Evolutionary conservation across 2,888 invertebrate genomes (phyloP), one percentile per base, ranked within the genome.

Genomic region (Agonopterix arenella): DNA sequence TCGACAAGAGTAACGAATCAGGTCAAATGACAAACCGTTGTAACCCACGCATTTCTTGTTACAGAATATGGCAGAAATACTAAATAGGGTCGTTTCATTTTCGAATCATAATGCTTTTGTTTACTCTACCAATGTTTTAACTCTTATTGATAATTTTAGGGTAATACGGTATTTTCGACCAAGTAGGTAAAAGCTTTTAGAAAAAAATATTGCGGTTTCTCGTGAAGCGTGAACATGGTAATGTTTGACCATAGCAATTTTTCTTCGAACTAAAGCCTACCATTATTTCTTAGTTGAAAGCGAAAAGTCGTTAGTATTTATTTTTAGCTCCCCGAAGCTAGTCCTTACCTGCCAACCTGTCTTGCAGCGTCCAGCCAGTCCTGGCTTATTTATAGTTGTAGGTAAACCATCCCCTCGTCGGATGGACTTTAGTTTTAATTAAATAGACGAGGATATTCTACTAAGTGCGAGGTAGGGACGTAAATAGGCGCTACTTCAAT

Each of bases 291-390:
- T 5, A 41, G 41, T 41, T 10, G 41, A 41, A 41, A 28, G 28
- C 45, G 48, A 46, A 47, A 47, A 66, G 66, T 66, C 53, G 68
- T 68, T 69, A 61, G 61, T 61, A 67, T 64, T 70, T 78, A 77
- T 76, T 28, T 78, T 70, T 73, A 77, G 67, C 66, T 47, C 11
- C 47, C 48, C 55, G 62, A 60, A 66, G 52, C 56, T 43, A 48
- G 46, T 45, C 59, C 28, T 28, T 68, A 68, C 69, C 72, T 70
- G 72, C 59, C 70, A 64, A 74, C 75, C 69, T 61, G 73, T 70
- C 66, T 64, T 57, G 52, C 54, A 51, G 62, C 57, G 60, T 68
- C 67, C 68, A 28, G 28, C 28, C 28, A 28, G 28, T 28, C 28
- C 68, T 55, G 64, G 65, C 60, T 59, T 64, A 67, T 68, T 66